phyloP scores from a whole-genome alignment of 2,113 vertebrate genomes.

The Cryptomyrus ogoouensis region DNA sequence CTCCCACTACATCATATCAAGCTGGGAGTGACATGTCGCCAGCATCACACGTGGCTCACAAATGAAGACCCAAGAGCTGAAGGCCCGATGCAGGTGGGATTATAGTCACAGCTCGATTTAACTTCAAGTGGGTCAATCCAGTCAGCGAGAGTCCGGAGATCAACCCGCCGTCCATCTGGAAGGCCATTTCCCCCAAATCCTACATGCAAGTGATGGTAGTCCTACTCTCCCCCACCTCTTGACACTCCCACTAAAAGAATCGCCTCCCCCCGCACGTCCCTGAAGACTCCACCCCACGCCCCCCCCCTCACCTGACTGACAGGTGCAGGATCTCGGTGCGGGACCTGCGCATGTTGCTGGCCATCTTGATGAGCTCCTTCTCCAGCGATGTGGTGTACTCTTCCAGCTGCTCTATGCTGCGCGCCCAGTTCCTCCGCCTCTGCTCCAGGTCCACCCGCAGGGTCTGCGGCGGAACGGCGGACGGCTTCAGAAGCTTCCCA shows the following conservation, averaged over 20 bases:
- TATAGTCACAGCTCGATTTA: background rate
- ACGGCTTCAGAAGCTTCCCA: conserved; percentile 22
- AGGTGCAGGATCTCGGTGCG: conserved; percentile 73
- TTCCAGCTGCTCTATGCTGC: conserved; percentile 65
- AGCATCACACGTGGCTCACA: background rate
- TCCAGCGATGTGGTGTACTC: conserved; percentile 70
- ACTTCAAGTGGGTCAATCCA: background rate
- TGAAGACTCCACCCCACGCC: conserved; percentile 1
- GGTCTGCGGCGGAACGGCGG: conserved; percentile 10
- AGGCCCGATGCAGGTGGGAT: background rate
- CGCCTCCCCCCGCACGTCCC: background rate
- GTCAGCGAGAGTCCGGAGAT: background rate
- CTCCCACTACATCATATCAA: background rate
- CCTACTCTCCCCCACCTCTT: background rate
- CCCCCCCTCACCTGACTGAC: conserved; percentile 66
- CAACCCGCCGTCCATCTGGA: background rate
- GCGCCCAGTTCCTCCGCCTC: conserved; percentile 59
- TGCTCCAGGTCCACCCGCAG: conserved; percentile 60
- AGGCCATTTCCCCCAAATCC: background rate
- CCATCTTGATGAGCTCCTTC: conserved; percentile 69
- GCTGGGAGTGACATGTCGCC: background rate
- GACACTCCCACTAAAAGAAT: background rate
- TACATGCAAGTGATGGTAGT: background rate
- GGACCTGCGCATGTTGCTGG: conserved; percentile 68
- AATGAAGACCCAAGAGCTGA: background rate